phyloP scores from a whole-genome alignment of 1,140 invertebrate species.

The Drosophila ambigua region DNA sequence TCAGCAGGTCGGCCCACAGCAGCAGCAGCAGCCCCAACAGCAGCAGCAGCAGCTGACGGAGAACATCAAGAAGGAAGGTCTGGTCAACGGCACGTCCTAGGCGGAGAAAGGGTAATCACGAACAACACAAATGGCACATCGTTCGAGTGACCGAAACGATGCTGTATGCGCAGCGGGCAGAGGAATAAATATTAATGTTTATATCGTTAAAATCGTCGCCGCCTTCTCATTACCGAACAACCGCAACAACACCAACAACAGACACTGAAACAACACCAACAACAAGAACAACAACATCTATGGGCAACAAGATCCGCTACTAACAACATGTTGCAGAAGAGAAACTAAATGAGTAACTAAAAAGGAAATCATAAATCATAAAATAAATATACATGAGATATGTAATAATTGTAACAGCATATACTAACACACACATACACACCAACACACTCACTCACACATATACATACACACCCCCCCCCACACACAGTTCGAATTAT shows the following conservation, averaged over 20 bases:
- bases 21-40: constrained; percentile 34
- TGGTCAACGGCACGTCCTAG: constrained; percentile 83
- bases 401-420: constrained; percentile 70
- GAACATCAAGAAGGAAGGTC: constrained; percentile 73
- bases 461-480: constrained; percentile 21
- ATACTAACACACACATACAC: constrained; percentile 50
- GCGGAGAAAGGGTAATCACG: constrained; percentile 21
- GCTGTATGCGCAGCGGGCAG: constrained; percentile 42
- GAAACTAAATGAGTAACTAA: constrained; percentile 72
- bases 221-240: constrained; percentile 27
- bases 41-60: constrained; percentile 53
- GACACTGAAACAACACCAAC: constrained; percentile 36
- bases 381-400: constrained; percentile 65
- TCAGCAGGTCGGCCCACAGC: constrained; percentile 50
- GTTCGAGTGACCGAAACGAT: constrained; percentile 39
- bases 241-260: constrained; percentile 29
- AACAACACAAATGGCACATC: constrained; percentile 56
- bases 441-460: constrained; percentile 21
- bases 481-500: constrained; percentile 72
- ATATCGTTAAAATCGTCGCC: constrained; percentile 39
- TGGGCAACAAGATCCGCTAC: constrained; percentile 41
- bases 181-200: constrained; percentile 64
- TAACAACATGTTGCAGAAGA: constrained; percentile 67
- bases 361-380: constrained; percentile 48
- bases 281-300: constrained; percentile 36